Conservation (phyloP, 2,888 invertebrate genomes). For the Sphinx pinastri region DNA sequence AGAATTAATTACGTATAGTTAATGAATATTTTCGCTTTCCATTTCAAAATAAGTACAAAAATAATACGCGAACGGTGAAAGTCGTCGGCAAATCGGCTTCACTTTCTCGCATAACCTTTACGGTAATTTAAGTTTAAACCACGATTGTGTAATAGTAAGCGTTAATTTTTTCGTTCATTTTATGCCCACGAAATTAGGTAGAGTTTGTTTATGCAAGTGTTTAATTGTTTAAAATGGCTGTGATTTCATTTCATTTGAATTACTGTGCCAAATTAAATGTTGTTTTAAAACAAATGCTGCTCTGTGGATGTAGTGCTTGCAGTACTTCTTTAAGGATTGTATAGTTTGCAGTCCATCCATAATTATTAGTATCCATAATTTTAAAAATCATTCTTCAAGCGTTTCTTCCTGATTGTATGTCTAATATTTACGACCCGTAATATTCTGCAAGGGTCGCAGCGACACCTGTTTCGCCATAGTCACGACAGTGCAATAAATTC, state of each 20-base stretch:
- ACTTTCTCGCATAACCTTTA: constrained; percentile 24
- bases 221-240: background rate
- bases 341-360: no score
- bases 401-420: background rate
- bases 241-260: no score
- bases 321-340: no score
- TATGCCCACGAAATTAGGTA: background rate
- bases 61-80: constrained; percentile 19
- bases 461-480: background rate
- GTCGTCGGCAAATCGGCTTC: background rate
- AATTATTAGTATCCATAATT: no score
- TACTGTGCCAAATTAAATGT: no score
- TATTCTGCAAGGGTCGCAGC: background rate
- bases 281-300: no score
- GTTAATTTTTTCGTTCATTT: background rate
- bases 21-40: constrained; percentile 27
- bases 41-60: constrained; percentile 14
- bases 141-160: background rate
- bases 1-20: constrained; percentile 18
- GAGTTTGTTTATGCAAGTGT: background rate
- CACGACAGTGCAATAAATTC: background rate
- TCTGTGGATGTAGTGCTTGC: no score
- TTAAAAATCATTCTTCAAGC: background rate
- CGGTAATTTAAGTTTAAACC: background rate
- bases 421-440: constrained; percentile 1